Conservation (phyloP, 2,888 invertebrate genomes). For the Hemaris fuciformis region DNA sequence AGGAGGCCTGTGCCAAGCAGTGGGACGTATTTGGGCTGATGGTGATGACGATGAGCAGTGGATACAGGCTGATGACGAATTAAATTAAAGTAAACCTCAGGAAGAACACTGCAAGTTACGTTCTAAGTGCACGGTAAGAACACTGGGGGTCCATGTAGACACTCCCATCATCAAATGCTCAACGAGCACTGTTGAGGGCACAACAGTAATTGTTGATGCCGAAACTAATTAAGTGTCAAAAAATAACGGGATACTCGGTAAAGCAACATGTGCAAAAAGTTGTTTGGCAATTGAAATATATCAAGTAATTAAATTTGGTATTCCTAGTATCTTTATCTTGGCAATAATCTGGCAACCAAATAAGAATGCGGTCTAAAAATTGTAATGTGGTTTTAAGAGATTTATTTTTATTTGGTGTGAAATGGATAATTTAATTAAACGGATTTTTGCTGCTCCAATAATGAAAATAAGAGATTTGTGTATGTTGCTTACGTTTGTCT, state of each 20-base stretch:
- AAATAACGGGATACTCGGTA: not conserved
- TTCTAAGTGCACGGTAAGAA: not conserved
- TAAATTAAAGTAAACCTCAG: not conserved
- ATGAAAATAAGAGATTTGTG: too few species aligned
- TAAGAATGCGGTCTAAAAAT: too few species aligned
- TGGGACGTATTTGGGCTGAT: too few species aligned
- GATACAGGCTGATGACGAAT: not conserved
- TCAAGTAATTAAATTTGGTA: not conserved
- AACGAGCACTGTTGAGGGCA: conserved; percentile 24
- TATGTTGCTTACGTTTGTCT: too few species aligned
- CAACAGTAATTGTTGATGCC: conserved; percentile 14
- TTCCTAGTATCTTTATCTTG: not conserved
- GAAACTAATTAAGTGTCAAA: not conserved
- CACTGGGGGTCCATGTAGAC: conserved; percentile 27
- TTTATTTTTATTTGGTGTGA: too few species aligned
- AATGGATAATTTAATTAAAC: too few species aligned
- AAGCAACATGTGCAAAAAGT: not conserved
- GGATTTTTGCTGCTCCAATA: too few species aligned
- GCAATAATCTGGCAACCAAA: too few species aligned
- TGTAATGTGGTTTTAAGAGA: too few species aligned
- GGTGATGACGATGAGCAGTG: not conserved
- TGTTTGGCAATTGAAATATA: not conserved
- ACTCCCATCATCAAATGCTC: conserved; percentile 21
- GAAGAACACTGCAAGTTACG: not conserved
- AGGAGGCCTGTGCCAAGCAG: too few species aligned